Base-by-base conservation (phyloP, 2,888 invertebrate genomes). In the Crematogaster levior region DNA sequence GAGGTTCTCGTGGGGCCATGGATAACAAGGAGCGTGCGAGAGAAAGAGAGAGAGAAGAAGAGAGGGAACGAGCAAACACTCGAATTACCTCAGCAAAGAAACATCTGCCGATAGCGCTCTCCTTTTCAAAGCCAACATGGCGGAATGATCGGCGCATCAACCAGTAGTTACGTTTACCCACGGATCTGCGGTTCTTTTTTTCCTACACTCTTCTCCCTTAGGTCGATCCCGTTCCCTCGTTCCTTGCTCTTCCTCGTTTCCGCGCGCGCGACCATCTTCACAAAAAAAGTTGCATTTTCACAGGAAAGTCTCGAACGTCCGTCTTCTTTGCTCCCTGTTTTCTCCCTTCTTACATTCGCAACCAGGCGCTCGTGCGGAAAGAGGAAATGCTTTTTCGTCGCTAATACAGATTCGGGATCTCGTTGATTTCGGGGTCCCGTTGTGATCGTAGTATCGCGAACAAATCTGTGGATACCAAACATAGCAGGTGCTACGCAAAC, bases 71-170 rank as follows among this genome's bases (percentile, higher is more conserved):
- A 77, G 82, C 87, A 88, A 90, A 90, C 90, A 89, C 90, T 90
- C 90, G 90, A 90, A 88, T 91, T 91, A 91, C 91, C 87, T 85
- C 77, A 75, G 85, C 65, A 85, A 86, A 84, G 91, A 87, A 93
- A 93, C 93, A 93, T 93, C 93, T 93, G 93, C 90, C 93, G 87
- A 89, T 89, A 91, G 89, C 87, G 91, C 85, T 90, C 91, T 92
- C 91, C 92, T 92, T 94, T 93, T 94, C 91, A 88, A 82, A 92
- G 87, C 89, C 93, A 94, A 90, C 93, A 93, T 92, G 94, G 94
- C 94, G 94, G 94, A 94, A 94, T 94, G 94, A 94, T 94, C 94
- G 92, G 93, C 88, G 93, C 93, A 92, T 92, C 92, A 92, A 92
- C 92, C 92, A 92, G 92, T 93, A 93, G 93, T 93, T 93, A 92